Conservation (phyloP, 2,797 vertebrate species). For the Taeniopygia guttata region DNA sequence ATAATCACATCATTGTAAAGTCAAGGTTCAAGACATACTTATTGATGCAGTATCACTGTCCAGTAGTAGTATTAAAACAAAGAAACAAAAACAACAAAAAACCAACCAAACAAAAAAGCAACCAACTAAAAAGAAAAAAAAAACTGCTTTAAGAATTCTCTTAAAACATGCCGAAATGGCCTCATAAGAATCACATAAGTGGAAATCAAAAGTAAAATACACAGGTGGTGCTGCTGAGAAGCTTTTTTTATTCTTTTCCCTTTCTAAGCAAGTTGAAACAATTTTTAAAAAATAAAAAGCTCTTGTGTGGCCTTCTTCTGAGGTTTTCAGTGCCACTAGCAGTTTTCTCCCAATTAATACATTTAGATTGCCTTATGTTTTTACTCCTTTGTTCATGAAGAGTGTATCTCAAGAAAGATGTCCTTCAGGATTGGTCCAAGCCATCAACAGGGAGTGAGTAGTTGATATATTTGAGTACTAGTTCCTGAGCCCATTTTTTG, state of each 20-base stretch:
- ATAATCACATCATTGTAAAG: neutral
- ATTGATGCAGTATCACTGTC: neutral
- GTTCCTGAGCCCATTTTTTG: neutral
- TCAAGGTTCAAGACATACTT: neutral
- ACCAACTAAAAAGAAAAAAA: neutral
- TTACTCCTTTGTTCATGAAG: neutral
- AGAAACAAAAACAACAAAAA: neutral
- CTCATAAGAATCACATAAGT: neutral
- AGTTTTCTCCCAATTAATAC: slow-evolving; percentile 32
- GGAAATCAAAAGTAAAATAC: neutral
- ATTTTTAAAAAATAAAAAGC: neutral
- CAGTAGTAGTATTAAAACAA: neutral
- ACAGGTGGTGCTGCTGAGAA: neutral
- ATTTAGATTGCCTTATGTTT: neutral
- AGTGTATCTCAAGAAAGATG: neutral
- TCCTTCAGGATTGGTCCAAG: neutral
- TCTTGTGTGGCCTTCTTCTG: neutral
- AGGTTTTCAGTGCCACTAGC: slow-evolving; percentile 7
- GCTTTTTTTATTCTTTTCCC: neutral
- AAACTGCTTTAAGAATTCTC: neutral
- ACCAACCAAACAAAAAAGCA: neutral
- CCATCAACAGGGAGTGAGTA: neutral
- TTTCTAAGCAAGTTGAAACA: neutral
- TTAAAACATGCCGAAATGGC: neutral
- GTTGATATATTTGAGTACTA: neutral